Percentiles rank a stretch among this genome's conserved stretches.
Evolutionary conservation across 1,140 invertebrate genomes (phyloP).

Genomic region (Drosophila bipectinata): DNA sequence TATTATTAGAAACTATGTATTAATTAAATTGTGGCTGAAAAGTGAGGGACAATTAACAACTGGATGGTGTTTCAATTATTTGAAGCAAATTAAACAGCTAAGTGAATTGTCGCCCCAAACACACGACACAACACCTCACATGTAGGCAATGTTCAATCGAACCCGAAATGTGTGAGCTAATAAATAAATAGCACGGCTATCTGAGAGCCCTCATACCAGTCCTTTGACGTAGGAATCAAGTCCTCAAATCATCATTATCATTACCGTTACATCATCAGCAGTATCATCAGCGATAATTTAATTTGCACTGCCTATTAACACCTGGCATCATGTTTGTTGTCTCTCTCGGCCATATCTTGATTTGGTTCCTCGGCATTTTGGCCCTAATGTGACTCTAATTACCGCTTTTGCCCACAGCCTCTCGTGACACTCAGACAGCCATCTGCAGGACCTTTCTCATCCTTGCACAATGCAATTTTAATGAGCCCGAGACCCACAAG

Average conservation of each 20-base stretch:
- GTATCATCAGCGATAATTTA: slow-evolving; percentile 65
- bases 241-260: neutral
- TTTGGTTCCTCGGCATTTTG: slow-evolving; percentile 26
- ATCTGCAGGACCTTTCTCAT: slow-evolving; percentile 7
- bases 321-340: slow-evolving; percentile 60
- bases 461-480: slow-evolving; percentile 64
- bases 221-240: slow-evolving; percentile 19
- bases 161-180: slow-evolving; percentile 51
- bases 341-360: slow-evolving; percentile 8
- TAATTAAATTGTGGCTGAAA: slow-evolving; percentile 30
- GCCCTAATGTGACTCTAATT: slow-evolving; percentile 42
- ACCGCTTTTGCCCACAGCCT: slow-evolving; percentile 20
- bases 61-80: slow-evolving; percentile 70
- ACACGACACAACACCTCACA: slow-evolving; percentile 15
- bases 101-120: slow-evolving; percentile 69
- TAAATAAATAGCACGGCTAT: slow-evolving; percentile 67
- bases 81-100: slow-evolving; percentile 79
- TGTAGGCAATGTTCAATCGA: slow-evolving; percentile 57
- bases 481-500: slow-evolving; percentile 48
- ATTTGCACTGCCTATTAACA: slow-evolving; percentile 71
- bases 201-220: slow-evolving; percentile 34
- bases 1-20: slow-evolving; percentile 1
- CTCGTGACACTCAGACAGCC: neutral
- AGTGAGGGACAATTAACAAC: slow-evolving; percentile 30
- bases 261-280: slow-evolving; percentile 30